Percentiles rank a stretch among this genome's conserved stretches.
phyloP scores from a whole-genome alignment of 2,797 vertebrate species.

The Sebastolobus alascanus region DNA sequence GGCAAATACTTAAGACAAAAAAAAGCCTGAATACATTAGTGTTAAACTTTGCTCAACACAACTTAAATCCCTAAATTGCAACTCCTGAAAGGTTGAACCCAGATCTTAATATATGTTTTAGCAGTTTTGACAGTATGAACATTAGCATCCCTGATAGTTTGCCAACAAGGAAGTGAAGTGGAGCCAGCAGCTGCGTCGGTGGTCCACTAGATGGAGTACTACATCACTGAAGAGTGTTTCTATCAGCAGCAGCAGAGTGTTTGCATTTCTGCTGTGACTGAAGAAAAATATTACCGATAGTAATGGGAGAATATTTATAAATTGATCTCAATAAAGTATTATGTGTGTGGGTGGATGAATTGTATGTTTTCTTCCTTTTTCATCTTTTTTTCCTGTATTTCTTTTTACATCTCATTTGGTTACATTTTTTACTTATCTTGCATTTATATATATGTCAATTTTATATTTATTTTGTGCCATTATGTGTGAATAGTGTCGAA shows the following conservation, averaged over 20 bases:
- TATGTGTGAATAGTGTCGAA: background rate
- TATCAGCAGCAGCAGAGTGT: background rate
- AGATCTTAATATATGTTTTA: background rate
- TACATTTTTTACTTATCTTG: background rate
- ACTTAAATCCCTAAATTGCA: background rate
- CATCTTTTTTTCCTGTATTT: background rate
- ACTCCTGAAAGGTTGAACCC: background rate
- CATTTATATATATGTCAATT: background rate
- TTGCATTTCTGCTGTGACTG: background rate
- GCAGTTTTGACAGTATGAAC: background rate
- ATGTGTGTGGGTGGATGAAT: background rate
- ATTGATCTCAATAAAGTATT: background rate
- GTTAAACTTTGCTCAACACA: background rate
- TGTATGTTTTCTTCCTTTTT: background rate
- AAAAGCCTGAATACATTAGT: background rate
- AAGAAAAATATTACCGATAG: background rate
- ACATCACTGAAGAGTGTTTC: background rate
- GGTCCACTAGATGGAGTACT: constrained; percentile 68
- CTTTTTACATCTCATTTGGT: background rate
- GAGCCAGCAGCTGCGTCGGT: background rate
- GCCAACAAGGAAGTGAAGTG: background rate
- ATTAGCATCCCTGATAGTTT: background rate
- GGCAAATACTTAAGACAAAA: background rate
- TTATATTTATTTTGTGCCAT: background rate
- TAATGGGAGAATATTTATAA: background rate